Percentiles rank a stretch among this genome's conserved stretches.
phyloP scores from a whole-genome alignment of 92 coral and sea anemone species.

The Porites evermanni region DNA sequence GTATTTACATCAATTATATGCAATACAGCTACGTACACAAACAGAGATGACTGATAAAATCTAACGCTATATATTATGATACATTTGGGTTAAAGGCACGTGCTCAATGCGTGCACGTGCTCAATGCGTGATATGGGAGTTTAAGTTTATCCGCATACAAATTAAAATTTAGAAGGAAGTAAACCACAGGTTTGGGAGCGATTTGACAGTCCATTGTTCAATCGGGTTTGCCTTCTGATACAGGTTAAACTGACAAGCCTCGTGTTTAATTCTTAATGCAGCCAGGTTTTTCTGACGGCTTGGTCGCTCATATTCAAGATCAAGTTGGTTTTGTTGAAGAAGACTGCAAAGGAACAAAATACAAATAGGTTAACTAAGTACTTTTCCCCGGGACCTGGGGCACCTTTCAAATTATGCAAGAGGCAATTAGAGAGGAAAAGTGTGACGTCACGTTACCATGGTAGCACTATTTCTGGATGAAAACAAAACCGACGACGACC shows the following conservation, averaged over 20 bases:
- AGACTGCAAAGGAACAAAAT: constrained; percentile 4
- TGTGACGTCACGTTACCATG: too few relatives aligned
- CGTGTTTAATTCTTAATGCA: constrained; percentile 21
- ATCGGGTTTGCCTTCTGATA: constrained; percentile 5
- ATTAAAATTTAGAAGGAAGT: background rate
- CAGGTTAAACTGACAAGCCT: background rate
- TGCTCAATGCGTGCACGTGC: too few relatives aligned
- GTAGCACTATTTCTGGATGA: too few relatives aligned
- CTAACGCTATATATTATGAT: too few relatives aligned
- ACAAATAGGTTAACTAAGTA: background rate
- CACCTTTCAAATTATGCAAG: too few relatives aligned
- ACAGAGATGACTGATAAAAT: too few relatives aligned
- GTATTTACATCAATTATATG: too few relatives aligned
- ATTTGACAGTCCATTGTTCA: background rate
- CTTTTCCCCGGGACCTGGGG: too few relatives aligned
- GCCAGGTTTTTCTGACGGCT: background rate
- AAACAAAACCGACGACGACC: too few relatives aligned
- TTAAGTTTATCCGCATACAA: background rate
- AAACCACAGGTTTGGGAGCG: constrained; percentile 9
- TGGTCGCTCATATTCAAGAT: background rate
- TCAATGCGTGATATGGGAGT: background rate
- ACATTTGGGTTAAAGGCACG: too few relatives aligned
- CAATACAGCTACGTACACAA: too few relatives aligned
- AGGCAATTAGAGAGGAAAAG: too few relatives aligned
- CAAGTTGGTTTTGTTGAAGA: constrained; percentile 9